Conservation (phyloP, 1,140 invertebrate species). For the Cryptotermes secundus region DNA sequence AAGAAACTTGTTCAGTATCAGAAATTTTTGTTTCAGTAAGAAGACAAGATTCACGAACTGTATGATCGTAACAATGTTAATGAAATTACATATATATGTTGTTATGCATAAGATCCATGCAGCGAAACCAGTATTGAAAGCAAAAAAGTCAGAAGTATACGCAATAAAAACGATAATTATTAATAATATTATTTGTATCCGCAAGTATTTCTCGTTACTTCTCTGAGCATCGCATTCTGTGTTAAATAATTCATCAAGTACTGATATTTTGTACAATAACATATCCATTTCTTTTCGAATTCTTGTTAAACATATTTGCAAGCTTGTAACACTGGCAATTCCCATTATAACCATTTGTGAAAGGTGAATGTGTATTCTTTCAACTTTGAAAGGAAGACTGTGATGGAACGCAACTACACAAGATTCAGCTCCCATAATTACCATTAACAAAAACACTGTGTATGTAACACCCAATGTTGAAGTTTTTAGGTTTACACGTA, state of each 20-base stretch:
- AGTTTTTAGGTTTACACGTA: neutral
- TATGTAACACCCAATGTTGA: neutral
- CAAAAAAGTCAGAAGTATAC: neutral
- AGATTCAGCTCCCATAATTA: neutral
- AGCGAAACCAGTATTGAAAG: neutral
- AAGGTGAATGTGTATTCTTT: neutral
- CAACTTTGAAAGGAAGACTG: neutral
- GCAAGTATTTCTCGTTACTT: no score
- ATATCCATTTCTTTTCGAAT: neutral
- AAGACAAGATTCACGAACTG: neutral
- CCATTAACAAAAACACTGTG: neutral
- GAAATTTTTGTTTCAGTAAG: neutral
- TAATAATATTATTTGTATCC: neutral
- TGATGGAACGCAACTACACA: neutral
- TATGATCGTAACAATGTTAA: neutral
- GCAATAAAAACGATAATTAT: neutral
- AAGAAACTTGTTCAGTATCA: neutral
- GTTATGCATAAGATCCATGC: neutral
- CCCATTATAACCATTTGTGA: neutral
- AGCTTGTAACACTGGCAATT: neutral
- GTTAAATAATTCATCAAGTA: neutral
- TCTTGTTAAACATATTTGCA: neutral
- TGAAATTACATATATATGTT: neutral
- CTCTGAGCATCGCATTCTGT: no score
- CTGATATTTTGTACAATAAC: neutral